Base-by-base conservation (phyloP, 1,140 invertebrate species). In the Diorhabda carinulata region DNA sequence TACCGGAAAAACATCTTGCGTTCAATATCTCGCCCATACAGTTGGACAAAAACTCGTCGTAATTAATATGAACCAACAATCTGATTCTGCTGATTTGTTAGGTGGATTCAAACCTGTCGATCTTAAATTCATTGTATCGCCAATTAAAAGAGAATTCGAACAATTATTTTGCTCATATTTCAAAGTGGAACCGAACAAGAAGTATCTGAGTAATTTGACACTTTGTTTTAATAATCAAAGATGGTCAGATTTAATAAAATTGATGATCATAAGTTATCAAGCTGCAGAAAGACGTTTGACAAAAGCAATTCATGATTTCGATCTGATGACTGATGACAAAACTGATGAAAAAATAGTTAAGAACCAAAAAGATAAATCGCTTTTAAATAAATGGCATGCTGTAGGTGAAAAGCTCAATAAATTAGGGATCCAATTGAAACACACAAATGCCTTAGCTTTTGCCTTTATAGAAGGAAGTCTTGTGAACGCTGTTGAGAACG, bases 1-100 rank as follows among this genome's bases (percentile, higher is more conserved):
- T 58, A 97, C 95, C 8, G 98, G 98, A 7, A 99, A 99, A 85
- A 99, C 98, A 0, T 94, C 94, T n/a, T 90, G 92, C 0, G 87
- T 99, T 44, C 98, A 99, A 80, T 96, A 93, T 81, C 83, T 99
- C 25, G 95, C 97, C 0, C 86, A 90, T 71, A 88, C 91, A 71
- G 89, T 92, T 0, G 90, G 92, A 8, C 88, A 95, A 72, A 92
- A 91, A 78, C 83, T 99, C 8, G 85, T 93, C 57, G 96, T 99
- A 0, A 93, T 99, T n/a, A 99, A 99, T 81, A 94, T 99, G 92
- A 99, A 98, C 80, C 97, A 99, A 80, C 97, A 99, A 81, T 98
- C 94, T 74, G 97, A 99, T 83, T 95, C 92, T 61, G 89, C 93
- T 3, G 98, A 99, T 86, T 84, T 99, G 7, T 84, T 99, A 2